Evolutionary conservation across 1,140 invertebrate genomes (phyloP), one percentile per base, ranked within the genome.

Genomic region (Scaptomyza hsui): DNA sequence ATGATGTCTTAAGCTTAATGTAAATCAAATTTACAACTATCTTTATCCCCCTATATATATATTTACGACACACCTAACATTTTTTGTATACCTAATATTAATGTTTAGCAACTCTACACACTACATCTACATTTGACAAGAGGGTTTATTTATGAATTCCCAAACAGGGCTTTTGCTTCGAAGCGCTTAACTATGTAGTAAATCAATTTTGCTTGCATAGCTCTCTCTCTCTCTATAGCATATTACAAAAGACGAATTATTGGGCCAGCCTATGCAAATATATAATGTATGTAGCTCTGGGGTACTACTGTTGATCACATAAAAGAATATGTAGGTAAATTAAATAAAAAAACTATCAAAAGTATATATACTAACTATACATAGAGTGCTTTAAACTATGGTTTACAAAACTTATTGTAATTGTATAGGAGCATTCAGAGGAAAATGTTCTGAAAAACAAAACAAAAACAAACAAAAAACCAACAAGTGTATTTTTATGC

Each of bases 401-500:
- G 80, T 79, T 83, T 83, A 85, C 47, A 72, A 76, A 85, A 85
- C 72, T 47, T 65, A 57, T 53, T 75, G 53, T 81, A 81, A 47
- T 70, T 77, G 59, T 72, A 55, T 51, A 74, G 39, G 55, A 60
- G 52, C 62, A 67, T 48, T n/a, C 39, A 67, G 44, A 48, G 59
- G 53, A 81, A 71, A 60, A 61, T 59, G 60, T 52, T 61, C 67
- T 71, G n/a, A 48, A 51, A 47, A 52, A 44, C 15, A 41, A 75
- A 67, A 41, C 44, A 65, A 59, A 29, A 5, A 9, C n/a, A n/a
- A n/a, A n/a, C 19, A 62, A 37, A 37, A 53, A 35, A 65, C 32
- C 64, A 75, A 78, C 39, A 83, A 72, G 53, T 81, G 82, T 90
- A 90, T 88, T 90, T 90, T 90, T 90, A 88, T 88, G 88, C 89